Percentiles rank a stretch among this genome's conserved stretches.
Evolutionary conservation across 1,140 invertebrate genomes (phyloP).

Genomic region (Meloidogyne hapla): DNA sequence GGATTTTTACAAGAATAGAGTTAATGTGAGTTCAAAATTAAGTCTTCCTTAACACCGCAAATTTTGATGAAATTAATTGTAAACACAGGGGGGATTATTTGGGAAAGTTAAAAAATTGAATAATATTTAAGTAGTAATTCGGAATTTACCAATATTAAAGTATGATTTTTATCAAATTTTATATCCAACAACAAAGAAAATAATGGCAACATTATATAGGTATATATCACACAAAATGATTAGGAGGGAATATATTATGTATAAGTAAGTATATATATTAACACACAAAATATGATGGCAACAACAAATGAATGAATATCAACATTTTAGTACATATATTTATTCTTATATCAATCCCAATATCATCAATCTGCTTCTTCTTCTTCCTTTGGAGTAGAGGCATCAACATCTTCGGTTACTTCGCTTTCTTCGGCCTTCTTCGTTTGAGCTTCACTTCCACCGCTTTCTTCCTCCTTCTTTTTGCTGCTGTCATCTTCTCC

Average conservation of each 20-base stretch:
- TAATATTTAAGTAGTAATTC: too few species aligned
- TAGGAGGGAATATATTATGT: too few species aligned
- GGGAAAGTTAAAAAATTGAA: too few species aligned
- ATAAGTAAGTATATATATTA: slow-evolving; percentile 6
- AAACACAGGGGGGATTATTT: too few species aligned
- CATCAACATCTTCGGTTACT: not conserved
- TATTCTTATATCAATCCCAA: not conserved
- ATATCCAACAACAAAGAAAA: too few species aligned
- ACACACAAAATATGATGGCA: not conserved
- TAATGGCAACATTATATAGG: not conserved
- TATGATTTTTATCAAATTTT: too few species aligned
- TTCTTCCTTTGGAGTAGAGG: not conserved
- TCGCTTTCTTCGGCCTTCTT: not conserved
- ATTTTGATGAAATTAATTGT: too few species aligned
- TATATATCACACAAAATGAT: not conserved
- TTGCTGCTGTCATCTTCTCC: not conserved
- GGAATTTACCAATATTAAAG: too few species aligned
- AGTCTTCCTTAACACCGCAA: too few species aligned
- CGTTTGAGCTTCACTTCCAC: not conserved
- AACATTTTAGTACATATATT: not conserved
- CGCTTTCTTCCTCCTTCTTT: not conserved
- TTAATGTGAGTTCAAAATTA: slow-evolving; percentile 26
- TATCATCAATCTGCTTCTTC: not conserved
- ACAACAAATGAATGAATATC: not conserved
- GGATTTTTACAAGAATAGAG: slow-evolving; percentile 35